Evolutionary conservation across 2,113 vertebrate genomes (phyloP).

Genomic region (Reinhardtius hippoglossoides): DNA sequence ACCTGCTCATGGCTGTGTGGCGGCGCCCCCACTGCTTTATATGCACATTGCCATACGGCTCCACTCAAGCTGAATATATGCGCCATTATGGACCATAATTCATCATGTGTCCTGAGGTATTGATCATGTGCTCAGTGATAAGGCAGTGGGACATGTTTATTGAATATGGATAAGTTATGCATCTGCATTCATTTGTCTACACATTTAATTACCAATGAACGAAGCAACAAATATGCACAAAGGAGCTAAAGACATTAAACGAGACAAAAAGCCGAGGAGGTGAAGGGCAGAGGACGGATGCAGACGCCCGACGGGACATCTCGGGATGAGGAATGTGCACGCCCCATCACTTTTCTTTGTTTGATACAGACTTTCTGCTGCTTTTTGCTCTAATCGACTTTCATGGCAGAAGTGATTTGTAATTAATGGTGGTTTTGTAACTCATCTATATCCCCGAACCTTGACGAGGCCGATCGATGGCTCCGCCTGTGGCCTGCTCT

Average conservation of each 20-base stretch:
- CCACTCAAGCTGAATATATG: slow-evolving; percentile 65
- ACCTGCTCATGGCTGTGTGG: slow-evolving; percentile 65
- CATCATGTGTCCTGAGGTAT: slow-evolving; percentile 69
- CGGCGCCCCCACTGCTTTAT: slow-evolving; percentile 31
- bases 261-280: slow-evolving; percentile 9
- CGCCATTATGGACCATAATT: slow-evolving; percentile 66
- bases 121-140: slow-evolving; percentile 67
- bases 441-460: slow-evolving; percentile 78
- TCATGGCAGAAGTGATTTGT: slow-evolving; percentile 81
- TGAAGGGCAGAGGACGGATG: slow-evolving; percentile 20
- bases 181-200: slow-evolving; percentile 59
- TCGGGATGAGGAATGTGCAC: slow-evolving; percentile 60
- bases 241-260: slow-evolving; percentile 38
- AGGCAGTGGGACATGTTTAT: slow-evolving; percentile 70
- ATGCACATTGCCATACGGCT: slow-evolving; percentile 61
- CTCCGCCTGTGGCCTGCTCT: slow-evolving; percentile 66
- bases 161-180: slow-evolving; percentile 73
- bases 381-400: slow-evolving; percentile 76
- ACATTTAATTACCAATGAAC: slow-evolving; percentile 56
- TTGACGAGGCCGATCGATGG: slow-evolving; percentile 78
- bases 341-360: slow-evolving; percentile 68
- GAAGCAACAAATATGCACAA: slow-evolving; percentile 35
- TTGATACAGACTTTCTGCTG: slow-evolving; percentile 65
- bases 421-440: slow-evolving; percentile 83
- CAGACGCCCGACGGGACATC: neutral